phyloP scores from a whole-genome alignment of 2,797 vertebrate species.

The Argya squamiceps region DNA sequence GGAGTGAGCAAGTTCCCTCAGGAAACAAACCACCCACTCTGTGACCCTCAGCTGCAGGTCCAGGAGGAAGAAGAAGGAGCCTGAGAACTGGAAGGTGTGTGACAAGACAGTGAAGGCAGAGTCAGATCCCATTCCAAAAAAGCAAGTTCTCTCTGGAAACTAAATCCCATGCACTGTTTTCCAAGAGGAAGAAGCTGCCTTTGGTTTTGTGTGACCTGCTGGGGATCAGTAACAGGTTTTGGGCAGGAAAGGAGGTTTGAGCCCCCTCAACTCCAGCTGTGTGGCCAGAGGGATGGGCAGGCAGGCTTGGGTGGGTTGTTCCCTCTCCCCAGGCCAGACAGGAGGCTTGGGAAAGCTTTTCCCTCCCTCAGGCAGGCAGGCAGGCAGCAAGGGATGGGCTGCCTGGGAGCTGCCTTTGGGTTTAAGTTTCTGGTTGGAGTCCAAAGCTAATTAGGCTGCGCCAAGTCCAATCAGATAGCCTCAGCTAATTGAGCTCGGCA shows the following conservation, averaged over 20 bases:
- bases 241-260: not conserved
- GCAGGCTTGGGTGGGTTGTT: not conserved
- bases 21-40: constrained; percentile 55
- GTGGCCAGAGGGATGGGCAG: not conserved
- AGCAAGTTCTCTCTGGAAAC: not conserved
- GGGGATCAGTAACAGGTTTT: fast-evolving
- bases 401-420: constrained; percentile 8
- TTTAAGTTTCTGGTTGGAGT: constrained; percentile 1
- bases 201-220: fast-evolving
- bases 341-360: not conserved
- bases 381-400: not conserved
- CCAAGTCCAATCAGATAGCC: constrained; percentile 61
- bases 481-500: constrained; percentile 9
- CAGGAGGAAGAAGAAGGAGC: not conserved
- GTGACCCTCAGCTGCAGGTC: not conserved
- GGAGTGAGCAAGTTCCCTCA: not conserved
- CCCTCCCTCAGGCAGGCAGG: not conserved
- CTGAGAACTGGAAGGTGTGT: not conserved
- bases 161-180: fast-evolving
- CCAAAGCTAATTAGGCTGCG: constrained; percentile 56
- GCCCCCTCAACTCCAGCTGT: fast-evolving
- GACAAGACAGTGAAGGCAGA: not conserved
- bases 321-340: not conserved
- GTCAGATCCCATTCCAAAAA: not conserved
- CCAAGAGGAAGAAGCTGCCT: not conserved